These are phyloP conservation scores for Morinoia aosen DNA, from an alignment of 2,888 invertebrate genomes.

Conservation along the genomic window DNA sequence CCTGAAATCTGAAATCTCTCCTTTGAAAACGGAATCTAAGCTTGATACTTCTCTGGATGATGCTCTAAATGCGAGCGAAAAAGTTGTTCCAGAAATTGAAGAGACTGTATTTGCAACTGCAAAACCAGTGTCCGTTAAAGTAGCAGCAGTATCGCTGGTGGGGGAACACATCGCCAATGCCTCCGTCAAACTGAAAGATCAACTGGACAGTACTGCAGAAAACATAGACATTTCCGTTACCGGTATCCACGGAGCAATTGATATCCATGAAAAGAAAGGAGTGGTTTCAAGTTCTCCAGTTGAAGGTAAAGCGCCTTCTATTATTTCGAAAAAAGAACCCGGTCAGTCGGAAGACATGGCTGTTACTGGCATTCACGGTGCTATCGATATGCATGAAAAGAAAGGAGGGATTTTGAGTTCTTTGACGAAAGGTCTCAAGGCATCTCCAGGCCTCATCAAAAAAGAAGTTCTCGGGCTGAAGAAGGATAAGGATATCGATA, in stretches of 20 bases:
- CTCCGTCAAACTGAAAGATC: background rate
- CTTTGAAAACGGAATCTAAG: background rate
- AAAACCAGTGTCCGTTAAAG: background rate
- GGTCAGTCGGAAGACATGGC: background rate
- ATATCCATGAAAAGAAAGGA: slow-evolving; percentile 20
- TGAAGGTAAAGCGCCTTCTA: background rate
- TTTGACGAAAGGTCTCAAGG: background rate
- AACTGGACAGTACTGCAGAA: slow-evolving; percentile 7
- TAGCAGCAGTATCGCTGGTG: background rate
- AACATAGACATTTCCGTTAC: background rate
- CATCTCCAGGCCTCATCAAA: slow-evolving; percentile 6
- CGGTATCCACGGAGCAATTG: slow-evolving; percentile 24
- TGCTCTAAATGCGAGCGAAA: background rate
- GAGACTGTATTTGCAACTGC: background rate
- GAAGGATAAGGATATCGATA: background rate
- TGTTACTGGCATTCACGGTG: background rate
- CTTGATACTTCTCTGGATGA: background rate
- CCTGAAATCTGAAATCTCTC: background rate
- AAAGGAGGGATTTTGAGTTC: slow-evolving; percentile 9
- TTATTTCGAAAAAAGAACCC: background rate
- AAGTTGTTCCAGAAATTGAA: background rate
- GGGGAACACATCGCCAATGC: background rate
- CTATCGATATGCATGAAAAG: slow-evolving; percentile 12
- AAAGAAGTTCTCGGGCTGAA: slow-evolving; percentile 22
- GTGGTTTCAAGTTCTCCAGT: background rate